Percentiles rank a stretch among this genome's conserved stretches.
These are phyloP conservation scores for Peromyscus attwateri DNA, from an alignment of 2,797 vertebrate genomes.

Conservation along the genomic window DNA sequence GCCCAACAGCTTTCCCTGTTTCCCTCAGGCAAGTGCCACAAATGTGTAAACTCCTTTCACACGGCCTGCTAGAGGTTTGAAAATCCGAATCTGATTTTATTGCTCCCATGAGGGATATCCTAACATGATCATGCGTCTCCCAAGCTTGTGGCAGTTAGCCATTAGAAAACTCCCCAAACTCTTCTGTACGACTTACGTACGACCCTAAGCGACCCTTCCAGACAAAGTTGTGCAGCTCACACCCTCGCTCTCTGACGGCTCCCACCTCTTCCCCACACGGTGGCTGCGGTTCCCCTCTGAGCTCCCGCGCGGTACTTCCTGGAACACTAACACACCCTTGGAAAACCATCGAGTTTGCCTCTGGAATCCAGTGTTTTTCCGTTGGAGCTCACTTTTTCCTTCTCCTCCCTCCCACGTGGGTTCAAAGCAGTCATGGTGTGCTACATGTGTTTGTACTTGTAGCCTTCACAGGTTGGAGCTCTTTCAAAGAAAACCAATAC, in stretches of 20 bases:
- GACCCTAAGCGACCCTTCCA: not conserved
- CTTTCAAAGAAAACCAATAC: not conserved
- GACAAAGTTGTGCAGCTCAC: not conserved
- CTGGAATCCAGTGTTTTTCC: not conserved
- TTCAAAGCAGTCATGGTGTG: not conserved
- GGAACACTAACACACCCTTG: not conserved
- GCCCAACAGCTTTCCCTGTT: not conserved
- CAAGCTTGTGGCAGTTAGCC: not conserved
- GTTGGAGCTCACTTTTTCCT: not conserved
- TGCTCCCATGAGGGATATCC: not conserved
- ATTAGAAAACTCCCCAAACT: not conserved
- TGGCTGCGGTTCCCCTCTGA: not conserved
- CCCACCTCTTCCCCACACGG: too few species aligned
- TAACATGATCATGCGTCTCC: not conserved
- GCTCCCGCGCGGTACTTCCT: not conserved
- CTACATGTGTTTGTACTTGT: not conserved
- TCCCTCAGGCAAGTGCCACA: not conserved
- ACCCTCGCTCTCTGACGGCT: not conserved
- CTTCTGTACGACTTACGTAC: not conserved
- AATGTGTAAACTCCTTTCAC: not conserved
- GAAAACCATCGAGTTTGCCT: not conserved
- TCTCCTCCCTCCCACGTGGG: not conserved
- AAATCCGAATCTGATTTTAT: constrained; percentile 9
- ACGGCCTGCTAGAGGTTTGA: not conserved
- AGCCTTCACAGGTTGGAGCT: not conserved